These are phyloP conservation scores for Carabus problematicus DNA, from an alignment of 2,888 invertebrate genomes.

Conservation along the genomic window DNA sequence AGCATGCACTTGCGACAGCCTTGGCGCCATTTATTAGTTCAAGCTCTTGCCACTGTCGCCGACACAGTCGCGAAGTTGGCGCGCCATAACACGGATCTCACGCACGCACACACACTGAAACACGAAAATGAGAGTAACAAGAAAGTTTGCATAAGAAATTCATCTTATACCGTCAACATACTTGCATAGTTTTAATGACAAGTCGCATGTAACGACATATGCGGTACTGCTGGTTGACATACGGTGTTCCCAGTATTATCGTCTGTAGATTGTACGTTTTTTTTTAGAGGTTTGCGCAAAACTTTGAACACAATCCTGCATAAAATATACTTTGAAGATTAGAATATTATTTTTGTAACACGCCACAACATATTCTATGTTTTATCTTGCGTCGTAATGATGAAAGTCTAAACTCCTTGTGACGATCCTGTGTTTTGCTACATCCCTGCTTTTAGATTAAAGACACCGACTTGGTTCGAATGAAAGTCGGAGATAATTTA, in stretches of 20 bases:
- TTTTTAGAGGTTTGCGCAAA: no score
- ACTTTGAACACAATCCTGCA: no score
- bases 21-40: conserved; percentile 41
- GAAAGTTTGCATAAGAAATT: conserved; percentile 40
- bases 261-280: no score
- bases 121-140: conserved; percentile 39
- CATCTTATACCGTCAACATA: conserved; percentile 17
- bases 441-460: no score
- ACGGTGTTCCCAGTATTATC: not conserved
- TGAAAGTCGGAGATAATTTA: no score
- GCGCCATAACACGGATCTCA: conserved; percentile 19
- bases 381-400: no score
- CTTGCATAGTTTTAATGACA: not conserved
- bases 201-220: not conserved
- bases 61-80: conserved; percentile 13
- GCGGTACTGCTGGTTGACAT: not conserved
- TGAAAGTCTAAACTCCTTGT: no score
- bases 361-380: no score
- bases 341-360: no score
- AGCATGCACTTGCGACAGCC: conserved; percentile 38
- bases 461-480: no score
- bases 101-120: conserved; percentile 1
- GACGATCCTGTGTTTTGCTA: no score
- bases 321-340: no score
- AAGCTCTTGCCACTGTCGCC: conserved; percentile 32